These are phyloP conservation scores for Pogonomyrmex californicus DNA, from an alignment of 1,140 invertebrate genomes.

Conservation along the genomic window DNA sequence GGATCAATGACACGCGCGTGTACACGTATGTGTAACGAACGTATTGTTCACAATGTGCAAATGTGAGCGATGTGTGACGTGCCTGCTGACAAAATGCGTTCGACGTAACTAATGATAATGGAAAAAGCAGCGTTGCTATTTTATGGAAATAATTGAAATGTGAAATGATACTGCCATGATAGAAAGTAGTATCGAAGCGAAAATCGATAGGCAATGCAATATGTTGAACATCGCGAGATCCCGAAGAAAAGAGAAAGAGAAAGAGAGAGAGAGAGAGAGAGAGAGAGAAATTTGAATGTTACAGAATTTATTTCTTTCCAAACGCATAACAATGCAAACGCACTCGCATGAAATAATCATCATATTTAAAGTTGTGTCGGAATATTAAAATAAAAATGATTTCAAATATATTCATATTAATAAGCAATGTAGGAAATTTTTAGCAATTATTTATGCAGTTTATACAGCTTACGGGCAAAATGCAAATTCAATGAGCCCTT, in stretches of 20 bases:
- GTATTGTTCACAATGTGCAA: background rate
- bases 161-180: background rate
- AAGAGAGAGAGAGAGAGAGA: no score
- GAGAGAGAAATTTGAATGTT: background rate
- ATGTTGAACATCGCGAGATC: background rate
- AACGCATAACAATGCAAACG: background rate
- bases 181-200: background rate
- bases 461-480: background rate
- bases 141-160: conserved; percentile 10
- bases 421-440: background rate
- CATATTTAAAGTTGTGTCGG: conserved; percentile 10
- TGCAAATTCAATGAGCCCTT: background rate
- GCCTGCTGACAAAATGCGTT: background rate
- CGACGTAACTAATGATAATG: background rate
- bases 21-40: conserved; percentile 3
- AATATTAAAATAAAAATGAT: conserved; percentile 19
- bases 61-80: background rate
- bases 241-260: background rate
- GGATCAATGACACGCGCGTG: background rate
- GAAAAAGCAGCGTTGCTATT: background rate
- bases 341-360: conserved; percentile 57
- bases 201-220: conserved; percentile 21
- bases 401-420: background rate
- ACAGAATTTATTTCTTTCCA: background rate
- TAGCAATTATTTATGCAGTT: background rate